Base-by-base conservation (phyloP, 2,888 invertebrate species). In the Therioaphis trifolii region DNA sequence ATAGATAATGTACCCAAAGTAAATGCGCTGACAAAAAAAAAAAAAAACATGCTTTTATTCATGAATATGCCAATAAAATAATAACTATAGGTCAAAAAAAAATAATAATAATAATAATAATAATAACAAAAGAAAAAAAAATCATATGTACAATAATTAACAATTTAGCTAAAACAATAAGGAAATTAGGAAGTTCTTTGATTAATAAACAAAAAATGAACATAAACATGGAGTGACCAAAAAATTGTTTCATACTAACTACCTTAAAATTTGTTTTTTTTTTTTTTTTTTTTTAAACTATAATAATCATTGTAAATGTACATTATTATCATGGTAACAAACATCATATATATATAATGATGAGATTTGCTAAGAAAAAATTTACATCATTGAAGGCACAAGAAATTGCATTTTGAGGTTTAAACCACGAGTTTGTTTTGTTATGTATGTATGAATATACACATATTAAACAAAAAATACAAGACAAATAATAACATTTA, bases 1-100 rank as follows among this genome's bases (percentile, higher is more conserved):
- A 82, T 82, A 82, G 82, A 82, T 63, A 82, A 82, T 74, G 74
- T 82, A 82, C 82, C 82, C 82, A 82, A 80, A 82, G 63, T 82
- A 82, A 82, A 82, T 82, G 82, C 72, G 66, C 49, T 72, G 74
- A 71, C 4, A 79, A 69, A n/a, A n/a, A n/a, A n/a, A n/a, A n/a
- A 29, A 61, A 61, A 76, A 18, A 29, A 71, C 71, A 80, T 80
- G 69, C 27, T 61, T 79, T 80, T 24, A 80, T 80, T 80, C 29
- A 72, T 72, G 72, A 80, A 63, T 72, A 72, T 72, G 80, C 61
- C 35, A 72, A 63, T 80, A 66, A 74, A 52, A 80, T 58, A 69
- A 80, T 74, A 74, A 82, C 82, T 82, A 72, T 29, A 74, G 63
- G 63, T 82, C 63, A 82, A 82, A 82, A 82, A 82, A 63, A 82